Base-by-base conservation (phyloP, 2,113 vertebrate genomes). In the Oenanthe melanoleuca region DNA sequence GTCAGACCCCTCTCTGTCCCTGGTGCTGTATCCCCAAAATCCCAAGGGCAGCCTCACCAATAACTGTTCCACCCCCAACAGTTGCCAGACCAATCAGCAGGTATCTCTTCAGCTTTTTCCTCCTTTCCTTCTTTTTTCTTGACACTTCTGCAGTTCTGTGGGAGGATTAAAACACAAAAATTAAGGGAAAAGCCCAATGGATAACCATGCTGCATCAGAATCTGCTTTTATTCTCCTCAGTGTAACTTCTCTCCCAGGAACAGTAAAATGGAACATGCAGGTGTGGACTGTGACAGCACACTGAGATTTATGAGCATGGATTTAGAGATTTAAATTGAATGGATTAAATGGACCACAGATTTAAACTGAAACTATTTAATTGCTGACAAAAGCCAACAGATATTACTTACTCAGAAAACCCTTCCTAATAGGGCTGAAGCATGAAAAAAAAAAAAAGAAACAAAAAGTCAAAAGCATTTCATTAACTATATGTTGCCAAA, bases 81-180 rank as follows among this genome's bases (percentile, higher is more conserved):
- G 99, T 99, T 4, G 99, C 99, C 79, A 99, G 96, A 45, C 99
- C 99, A 17, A 99, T 99, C 80, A 99, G 98, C 64, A 99, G 97
- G 92, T 99, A 99, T 40, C 99, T 98, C 29, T 99, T 98, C 92
- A 99, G 95, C 92, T 98, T 99, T 31, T 96, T 98, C 33, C 97
- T 97, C 73, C 98, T 98, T 93, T 99, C 99, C 90, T 98, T 99
- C 92, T 95, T 99, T 89, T 61, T 98, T 75, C 99, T 97, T 60
- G 98, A 98, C 10, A 97, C 97, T 52, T 98, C 98, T 31, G 98
- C 98, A 38, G 96, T 98, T 95, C 99, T 99, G 93, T 4, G 28
- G 16, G 74, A 82, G 33, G 19, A 95, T 66, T 14, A 93, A 52
- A 96, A 91, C 22, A 87, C 4, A 73, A 65, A 70, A 63, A 40